Base-by-base conservation (phyloP, 2,113 vertebrate genomes). In the Podocnemis expansa region DNA sequence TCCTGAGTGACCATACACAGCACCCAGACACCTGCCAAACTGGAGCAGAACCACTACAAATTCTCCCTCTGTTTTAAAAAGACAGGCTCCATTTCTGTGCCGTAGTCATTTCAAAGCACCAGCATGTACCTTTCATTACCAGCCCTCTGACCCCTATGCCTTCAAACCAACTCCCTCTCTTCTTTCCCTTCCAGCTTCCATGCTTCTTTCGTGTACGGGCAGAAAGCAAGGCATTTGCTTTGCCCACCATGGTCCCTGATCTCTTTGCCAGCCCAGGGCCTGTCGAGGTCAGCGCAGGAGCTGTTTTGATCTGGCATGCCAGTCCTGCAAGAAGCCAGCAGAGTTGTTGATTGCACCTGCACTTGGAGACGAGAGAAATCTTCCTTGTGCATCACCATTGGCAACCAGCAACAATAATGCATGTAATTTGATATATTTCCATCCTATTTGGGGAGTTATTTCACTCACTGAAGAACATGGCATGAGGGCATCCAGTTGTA, bases 401-500 rank as follows among this genome's bases (percentile, higher is more conserved):
- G 73, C 73, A 75, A 75, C 38, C 12, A 6, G 24, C 24, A 5
- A 25, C 4, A 24, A 27, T 45, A 27, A 43, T 22, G 8, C 73
- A 27, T 45, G 41, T 27, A 10, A 75, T 45, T 24, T 45, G 73
- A 45, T 45, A 75, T 45, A 43, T 43, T 27, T 75, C 73, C 73
- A 43, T 45, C 73, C 73, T 43, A 8, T 45, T 45, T 27, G 24
- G 24, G 27, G 41, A 43, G 73, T 14, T 11, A 75, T 75, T 45
- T 75, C 41, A 25, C 73, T 75, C 73, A 75, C 11, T 27, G 41
- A 24, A 27, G 73, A 25, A 41, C 41, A 24, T 75, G 73, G 41
- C 24, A 27, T 22, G 73, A 25, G 41, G n/a, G 2, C 1, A 5
- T 43, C 78, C 76, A 34, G 0, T 0, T 34, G 43, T 4, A 3